These are phyloP conservation scores for Chaetophractus vellerosus DNA, from an alignment of 2,797 vertebrate genomes.

Conservation along the genomic window DNA sequence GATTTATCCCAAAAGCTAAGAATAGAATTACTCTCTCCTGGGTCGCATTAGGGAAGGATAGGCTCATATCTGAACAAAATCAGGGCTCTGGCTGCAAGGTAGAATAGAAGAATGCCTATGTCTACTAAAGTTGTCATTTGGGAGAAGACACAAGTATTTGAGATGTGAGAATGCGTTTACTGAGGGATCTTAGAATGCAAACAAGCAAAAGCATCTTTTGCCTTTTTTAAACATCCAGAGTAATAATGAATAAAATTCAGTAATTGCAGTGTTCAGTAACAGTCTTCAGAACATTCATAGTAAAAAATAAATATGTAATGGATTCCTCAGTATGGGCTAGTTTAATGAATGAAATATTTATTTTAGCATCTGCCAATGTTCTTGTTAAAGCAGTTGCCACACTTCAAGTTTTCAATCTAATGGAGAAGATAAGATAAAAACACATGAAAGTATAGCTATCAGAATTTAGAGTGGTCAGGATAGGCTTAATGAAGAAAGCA, in stretches of 20 bases:
- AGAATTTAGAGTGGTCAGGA: neutral
- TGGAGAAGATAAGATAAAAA: slow-evolving; percentile 39
- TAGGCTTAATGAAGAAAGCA: slow-evolving; percentile 18
- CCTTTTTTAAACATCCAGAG: slow-evolving; percentile 28
- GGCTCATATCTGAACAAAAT: slow-evolving; percentile 2
- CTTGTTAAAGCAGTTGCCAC: slow-evolving; percentile 23
- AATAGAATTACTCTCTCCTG: slow-evolving; percentile 29
- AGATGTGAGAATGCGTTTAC: neutral
- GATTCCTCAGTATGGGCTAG: neutral
- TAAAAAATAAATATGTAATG: neutral
- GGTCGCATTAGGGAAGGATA: slow-evolving; percentile 17
- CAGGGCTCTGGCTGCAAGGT: neutral
- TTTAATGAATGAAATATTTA: slow-evolving; percentile 38
- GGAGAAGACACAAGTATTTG: neutral
- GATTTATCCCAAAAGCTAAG: neutral
- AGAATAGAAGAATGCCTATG: neutral
- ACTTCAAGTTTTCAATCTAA: slow-evolving; percentile 10
- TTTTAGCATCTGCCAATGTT: slow-evolving; percentile 3
- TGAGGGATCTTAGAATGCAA: slow-evolving; percentile 19
- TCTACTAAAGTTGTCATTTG: neutral
- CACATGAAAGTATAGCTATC: slow-evolving; percentile 46
- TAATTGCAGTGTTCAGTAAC: neutral
- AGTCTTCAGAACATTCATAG: neutral
- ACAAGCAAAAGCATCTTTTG: slow-evolving; percentile 31
- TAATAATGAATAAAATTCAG: slow-evolving; percentile 43